phyloP scores from a whole-genome alignment of 2,797 vertebrate species.

The Oophaga sylvatica region DNA sequence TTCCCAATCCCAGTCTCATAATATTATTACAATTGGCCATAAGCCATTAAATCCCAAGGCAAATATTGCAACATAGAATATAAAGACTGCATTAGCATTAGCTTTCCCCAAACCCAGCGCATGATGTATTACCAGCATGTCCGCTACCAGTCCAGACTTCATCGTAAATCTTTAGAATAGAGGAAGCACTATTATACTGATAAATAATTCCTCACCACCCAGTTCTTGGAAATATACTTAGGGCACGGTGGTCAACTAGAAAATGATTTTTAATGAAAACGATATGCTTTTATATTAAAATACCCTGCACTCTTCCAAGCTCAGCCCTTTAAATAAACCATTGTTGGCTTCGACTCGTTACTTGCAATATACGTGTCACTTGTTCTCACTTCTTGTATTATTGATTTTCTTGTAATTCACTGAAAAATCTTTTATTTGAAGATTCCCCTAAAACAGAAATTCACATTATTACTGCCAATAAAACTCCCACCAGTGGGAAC shows the following conservation, averaged over 20 bases:
- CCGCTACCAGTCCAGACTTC: not conserved
- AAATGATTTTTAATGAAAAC: not conserved
- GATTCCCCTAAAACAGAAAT: constrained; percentile 17
- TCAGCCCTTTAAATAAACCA: not conserved
- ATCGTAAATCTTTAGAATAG: constrained; percentile 16
- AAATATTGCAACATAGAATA: not conserved
- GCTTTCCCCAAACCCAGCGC: not conserved
- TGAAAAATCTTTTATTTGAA: constrained; percentile 12
- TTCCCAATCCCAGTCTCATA: not conserved
- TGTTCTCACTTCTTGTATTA: constrained; percentile 24
- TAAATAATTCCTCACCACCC: not conserved
- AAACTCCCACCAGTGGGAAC: constrained; percentile 3
- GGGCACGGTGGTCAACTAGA: not conserved
- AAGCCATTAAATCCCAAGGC: not conserved
- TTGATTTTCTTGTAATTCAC: constrained; percentile 43
- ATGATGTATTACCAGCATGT: not conserved
- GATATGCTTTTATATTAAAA: not conserved
- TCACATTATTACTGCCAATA: constrained; percentile 23
- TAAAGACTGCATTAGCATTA: not conserved
- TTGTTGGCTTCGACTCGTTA: constrained; percentile 2
- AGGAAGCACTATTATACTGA: not conserved
- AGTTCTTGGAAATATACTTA: not conserved
- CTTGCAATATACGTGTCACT: constrained; percentile 20
- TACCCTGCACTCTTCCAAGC: not conserved
- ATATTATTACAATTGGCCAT: not conserved